Evolutionary conservation across 2,888 invertebrate species (phyloP).

Genomic region (Erannis defoliaria): DNA sequence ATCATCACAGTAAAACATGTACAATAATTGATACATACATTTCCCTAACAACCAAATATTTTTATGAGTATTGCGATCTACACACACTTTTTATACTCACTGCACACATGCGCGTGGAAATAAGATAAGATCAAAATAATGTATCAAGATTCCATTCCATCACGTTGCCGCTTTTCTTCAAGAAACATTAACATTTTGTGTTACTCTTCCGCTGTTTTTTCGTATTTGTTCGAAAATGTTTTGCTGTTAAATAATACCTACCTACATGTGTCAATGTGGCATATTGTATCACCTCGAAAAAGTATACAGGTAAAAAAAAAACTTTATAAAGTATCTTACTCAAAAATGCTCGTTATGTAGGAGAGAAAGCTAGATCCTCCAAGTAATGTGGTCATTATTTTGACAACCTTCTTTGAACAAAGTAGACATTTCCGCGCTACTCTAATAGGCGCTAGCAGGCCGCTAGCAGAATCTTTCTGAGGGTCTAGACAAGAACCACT

Average conservation of each 20-base stretch:
- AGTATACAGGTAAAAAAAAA: too few species aligned
- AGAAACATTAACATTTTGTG: constrained; percentile 3
- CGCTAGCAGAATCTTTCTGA: too few species aligned
- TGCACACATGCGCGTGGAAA: not conserved
- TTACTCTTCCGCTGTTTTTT: constrained; percentile 2
- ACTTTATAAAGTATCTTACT: too few species aligned
- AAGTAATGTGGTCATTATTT: too few species aligned
- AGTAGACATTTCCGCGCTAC: too few species aligned
- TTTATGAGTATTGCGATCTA: not conserved
- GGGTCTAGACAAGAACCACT: too few species aligned
- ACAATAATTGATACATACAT: too few species aligned
- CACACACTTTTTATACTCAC: constrained; percentile 7
- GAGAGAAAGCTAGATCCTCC: too few species aligned
- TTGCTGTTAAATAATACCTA: not conserved
- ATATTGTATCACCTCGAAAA: not conserved
- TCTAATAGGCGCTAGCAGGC: too few species aligned
- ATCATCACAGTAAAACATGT: too few species aligned
- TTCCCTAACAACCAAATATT: not conserved
- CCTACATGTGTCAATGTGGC: not conserved
- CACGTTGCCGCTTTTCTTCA: constrained; percentile 4
- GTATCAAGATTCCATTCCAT: constrained; percentile 26
- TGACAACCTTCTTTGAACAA: too few species aligned
- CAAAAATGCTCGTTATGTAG: too few species aligned
- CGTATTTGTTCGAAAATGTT: not conserved
- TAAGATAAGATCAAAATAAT: constrained; percentile 25